phyloP scores from a whole-genome alignment of 2,113 vertebrate genomes.

The Cochlearius cochlearius region DNA sequence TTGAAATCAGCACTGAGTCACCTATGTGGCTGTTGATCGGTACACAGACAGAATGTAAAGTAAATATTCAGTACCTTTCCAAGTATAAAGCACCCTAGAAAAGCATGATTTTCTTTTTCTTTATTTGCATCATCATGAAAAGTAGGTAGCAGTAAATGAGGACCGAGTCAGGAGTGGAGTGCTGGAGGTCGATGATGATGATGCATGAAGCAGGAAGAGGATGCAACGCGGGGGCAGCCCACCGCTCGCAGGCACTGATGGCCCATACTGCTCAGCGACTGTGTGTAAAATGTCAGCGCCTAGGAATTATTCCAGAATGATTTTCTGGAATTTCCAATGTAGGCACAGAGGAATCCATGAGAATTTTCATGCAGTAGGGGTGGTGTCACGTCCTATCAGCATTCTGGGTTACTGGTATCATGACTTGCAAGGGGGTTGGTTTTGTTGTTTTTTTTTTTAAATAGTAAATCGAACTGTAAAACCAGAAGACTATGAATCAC shows the following conservation, averaged over 20 bases:
- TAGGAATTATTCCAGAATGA: not conserved
- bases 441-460: not conserved
- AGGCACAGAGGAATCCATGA: not conserved
- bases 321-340: not conserved
- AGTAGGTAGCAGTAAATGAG: slow-evolving; percentile 4
- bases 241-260: not conserved
- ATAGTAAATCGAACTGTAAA: not conserved
- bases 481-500: not conserved
- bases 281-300: not conserved
- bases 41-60: not conserved
- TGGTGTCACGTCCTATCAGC: not conserved
- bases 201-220: slow-evolving; percentile 11
- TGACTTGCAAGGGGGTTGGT: not conserved
- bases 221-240: not conserved
- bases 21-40: not conserved
- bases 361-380: not conserved
- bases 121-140: slow-evolving; percentile 1
- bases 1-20: not conserved
- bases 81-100: not conserved
- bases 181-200: slow-evolving; percentile 16
- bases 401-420: not conserved
- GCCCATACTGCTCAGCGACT: not conserved
- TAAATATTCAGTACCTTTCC: not conserved
- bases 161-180: not conserved
- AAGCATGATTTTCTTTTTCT: not conserved